These are phyloP conservation scores for Moxostoma hubbsi DNA, from an alignment of 2,797 vertebrate species.

Conservation along the genomic window DNA sequence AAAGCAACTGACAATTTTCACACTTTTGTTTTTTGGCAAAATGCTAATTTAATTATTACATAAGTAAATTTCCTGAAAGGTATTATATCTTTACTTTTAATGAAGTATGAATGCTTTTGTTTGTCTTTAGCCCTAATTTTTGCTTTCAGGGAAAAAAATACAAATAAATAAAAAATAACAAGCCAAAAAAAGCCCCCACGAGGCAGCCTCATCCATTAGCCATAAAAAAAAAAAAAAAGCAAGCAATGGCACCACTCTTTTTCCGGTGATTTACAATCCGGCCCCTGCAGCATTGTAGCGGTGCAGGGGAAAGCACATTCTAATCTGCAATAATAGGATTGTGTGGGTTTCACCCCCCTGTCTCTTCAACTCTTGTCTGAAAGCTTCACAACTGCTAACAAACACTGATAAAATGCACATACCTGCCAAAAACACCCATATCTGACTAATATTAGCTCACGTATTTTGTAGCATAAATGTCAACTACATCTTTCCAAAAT, in stretches of 20 bases:
- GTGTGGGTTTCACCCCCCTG: constrained; percentile 78
- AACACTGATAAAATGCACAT: constrained; percentile 74
- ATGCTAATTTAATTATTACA: too few relatives aligned
- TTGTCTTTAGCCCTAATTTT: too few relatives aligned
- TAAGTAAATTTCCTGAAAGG: too few relatives aligned
- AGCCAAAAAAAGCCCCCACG: constrained; percentile 56
- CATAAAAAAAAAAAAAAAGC: constrained; percentile 42
- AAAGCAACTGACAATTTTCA: too few relatives aligned
- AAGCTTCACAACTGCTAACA: constrained; percentile 74
- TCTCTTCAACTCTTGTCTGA: constrained; percentile 73
- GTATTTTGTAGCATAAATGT: constrained; percentile 60
- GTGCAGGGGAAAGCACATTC: constrained; percentile 69
- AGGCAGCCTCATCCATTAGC: constrained; percentile 54
- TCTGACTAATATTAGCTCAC: constrained; percentile 69
- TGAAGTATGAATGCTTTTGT: too few relatives aligned
- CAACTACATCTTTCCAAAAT: constrained; percentile 62
- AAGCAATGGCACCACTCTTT: constrained; percentile 62
- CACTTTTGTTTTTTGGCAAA: too few relatives aligned
- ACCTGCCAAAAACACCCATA: constrained; percentile 69
- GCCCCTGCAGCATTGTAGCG: constrained; percentile 75
- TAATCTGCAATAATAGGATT: constrained; percentile 86
- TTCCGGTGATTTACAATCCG: constrained; percentile 69
- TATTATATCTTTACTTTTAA: too few relatives aligned
- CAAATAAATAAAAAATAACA: background rate
- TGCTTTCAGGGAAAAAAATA: too few relatives aligned